Conservation (phyloP, 2,797 vertebrate species). For the Lates japonicus region DNA sequence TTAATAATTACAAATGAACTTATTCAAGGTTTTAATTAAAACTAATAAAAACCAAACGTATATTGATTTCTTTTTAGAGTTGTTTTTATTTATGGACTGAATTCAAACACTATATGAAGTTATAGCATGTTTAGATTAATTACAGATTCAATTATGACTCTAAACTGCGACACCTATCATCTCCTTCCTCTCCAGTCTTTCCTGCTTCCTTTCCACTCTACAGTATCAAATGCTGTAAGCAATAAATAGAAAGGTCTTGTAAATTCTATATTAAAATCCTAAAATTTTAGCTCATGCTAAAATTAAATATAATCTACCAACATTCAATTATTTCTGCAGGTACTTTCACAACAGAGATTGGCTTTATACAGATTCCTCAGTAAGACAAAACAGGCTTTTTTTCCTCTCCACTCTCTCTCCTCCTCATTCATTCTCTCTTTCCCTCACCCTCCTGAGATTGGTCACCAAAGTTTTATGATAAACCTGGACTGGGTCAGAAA, state of each 20-base stretch:
- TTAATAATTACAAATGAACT: not conserved
- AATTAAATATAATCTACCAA: constrained; percentile 11
- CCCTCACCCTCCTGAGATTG: constrained; percentile 69
- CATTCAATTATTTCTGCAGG: not conserved
- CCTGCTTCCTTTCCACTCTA: constrained; percentile 46
- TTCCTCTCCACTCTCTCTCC: constrained; percentile 27
- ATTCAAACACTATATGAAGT: constrained; percentile 3
- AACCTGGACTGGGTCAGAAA: constrained; percentile 81
- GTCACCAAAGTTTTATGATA: constrained; percentile 82
- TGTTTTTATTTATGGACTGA: constrained; percentile 6
- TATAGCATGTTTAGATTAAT: constrained; percentile 24
- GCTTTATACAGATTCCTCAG: constrained; percentile 29
- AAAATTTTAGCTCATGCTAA: constrained; percentile 19
- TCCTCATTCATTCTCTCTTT: constrained; percentile 57
- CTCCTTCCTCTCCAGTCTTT: constrained; percentile 51
- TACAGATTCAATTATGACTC: constrained; percentile 46
- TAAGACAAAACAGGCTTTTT: constrained; percentile 55
- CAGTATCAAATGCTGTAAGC: constrained; percentile 46
- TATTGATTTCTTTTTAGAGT: not conserved
- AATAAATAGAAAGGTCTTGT: constrained; percentile 41
- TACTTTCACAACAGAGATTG: not conserved
- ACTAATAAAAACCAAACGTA: not conserved
- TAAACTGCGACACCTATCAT: constrained; percentile 61
- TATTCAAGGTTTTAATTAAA: not conserved
- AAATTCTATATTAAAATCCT: not conserved